Evolutionary conservation across 2,797 vertebrate genomes (phyloP).

Genomic region (Sternotherus odoratus): DNA sequence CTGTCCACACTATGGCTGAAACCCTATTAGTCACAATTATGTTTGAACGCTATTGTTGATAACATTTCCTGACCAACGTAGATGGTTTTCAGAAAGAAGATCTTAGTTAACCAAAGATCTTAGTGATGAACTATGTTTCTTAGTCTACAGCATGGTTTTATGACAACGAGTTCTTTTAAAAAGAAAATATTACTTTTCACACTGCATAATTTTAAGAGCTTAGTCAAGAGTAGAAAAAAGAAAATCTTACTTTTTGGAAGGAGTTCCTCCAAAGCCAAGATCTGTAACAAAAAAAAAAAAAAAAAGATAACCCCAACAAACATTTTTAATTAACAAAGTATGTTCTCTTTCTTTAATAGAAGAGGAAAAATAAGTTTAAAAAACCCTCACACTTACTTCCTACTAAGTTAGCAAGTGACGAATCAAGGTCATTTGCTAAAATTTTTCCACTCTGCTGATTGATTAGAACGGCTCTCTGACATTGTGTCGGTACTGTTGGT

Average conservation of each 20-base stretch:
- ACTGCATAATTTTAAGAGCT: background rate
- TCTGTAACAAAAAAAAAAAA: slow-evolving; percentile 77
- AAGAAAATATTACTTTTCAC: background rate
- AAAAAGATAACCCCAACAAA: slow-evolving; percentile 27
- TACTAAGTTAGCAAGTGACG: slow-evolving; percentile 90
- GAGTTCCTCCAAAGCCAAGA: slow-evolving; percentile 90
- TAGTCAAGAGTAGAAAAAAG: background rate
- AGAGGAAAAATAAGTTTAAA: slow-evolving; percentile 15
- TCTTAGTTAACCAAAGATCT: background rate
- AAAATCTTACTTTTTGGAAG: slow-evolving; percentile 90
- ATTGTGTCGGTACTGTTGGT: slow-evolving; percentile 83
- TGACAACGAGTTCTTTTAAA: background rate
- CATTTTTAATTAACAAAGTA: slow-evolving; percentile 21
- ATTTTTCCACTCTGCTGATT: slow-evolving; percentile 84
- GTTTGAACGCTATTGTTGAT: background rate
- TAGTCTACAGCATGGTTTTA: background rate
- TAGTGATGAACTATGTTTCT: background rate
- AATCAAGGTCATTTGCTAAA: slow-evolving; percentile 89
- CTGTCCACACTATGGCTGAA: rapidly evolving
- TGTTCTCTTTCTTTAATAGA: background rate
- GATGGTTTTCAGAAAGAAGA: background rate
- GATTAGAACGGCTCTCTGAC: slow-evolving; percentile 76
- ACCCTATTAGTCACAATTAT: background rate
- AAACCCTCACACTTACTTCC: slow-evolving; percentile 86
- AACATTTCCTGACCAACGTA: background rate